phyloP scores from a whole-genome alignment of 2,888 invertebrate species.

The Sesamia inferens region DNA sequence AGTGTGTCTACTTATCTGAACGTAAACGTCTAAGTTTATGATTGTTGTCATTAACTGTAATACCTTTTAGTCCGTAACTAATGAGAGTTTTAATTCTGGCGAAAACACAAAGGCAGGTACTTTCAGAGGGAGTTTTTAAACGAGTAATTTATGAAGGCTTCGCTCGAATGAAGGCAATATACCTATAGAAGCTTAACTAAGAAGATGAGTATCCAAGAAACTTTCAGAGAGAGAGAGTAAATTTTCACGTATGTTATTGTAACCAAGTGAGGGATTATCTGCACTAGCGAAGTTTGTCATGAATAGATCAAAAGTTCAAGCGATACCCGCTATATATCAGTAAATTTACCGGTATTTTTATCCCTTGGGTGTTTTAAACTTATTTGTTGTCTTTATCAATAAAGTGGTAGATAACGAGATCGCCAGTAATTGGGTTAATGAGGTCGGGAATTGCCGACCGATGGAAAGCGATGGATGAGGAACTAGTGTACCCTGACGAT shows the following conservation, averaged over 20 bases:
- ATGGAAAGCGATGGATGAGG: no score
- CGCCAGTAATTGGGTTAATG: slow-evolving; percentile 22
- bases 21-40: slow-evolving; percentile 49
- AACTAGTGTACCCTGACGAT: no score
- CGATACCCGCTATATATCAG: neutral
- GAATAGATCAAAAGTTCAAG: slow-evolving; percentile 9
- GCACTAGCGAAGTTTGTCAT: neutral
- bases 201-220: slow-evolving; percentile 1
- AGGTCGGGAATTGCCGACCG: neutral
- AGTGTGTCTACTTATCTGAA: slow-evolving; percentile 22
- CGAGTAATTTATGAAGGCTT: slow-evolving; percentile 29
- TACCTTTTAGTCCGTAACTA: slow-evolving; percentile 30
- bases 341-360: neutral
- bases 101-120: slow-evolving; percentile 32
- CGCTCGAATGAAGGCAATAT: slow-evolving; percentile 26
- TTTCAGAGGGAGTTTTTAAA: slow-evolving; percentile 22
- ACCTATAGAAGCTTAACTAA: neutral
- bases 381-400: slow-evolving; percentile 10
- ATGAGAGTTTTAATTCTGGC: slow-evolving; percentile 33
- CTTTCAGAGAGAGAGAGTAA: neutral
- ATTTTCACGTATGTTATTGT: slow-evolving; percentile 22
- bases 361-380: neutral
- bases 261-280: slow-evolving; percentile 30
- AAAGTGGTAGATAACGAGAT: slow-evolving; percentile 7
- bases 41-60: slow-evolving; percentile 51